These are phyloP conservation scores for Notothenia rossii DNA, from an alignment of 2,113 vertebrate species.

Conservation along the genomic window DNA sequence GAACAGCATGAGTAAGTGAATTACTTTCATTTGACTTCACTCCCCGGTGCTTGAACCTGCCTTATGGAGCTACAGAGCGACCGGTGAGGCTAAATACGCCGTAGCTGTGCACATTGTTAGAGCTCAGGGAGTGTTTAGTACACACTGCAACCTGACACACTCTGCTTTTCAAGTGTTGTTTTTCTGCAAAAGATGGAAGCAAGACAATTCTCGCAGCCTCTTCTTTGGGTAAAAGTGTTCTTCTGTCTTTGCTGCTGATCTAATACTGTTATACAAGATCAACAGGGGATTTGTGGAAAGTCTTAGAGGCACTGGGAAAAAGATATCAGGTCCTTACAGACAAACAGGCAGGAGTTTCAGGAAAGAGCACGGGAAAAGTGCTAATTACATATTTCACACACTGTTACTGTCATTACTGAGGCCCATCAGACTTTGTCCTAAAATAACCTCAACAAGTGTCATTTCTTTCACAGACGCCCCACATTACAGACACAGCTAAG, in stretches of 20 bases:
- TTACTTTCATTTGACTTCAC: constrained; percentile 71
- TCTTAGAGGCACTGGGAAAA: constrained; percentile 67
- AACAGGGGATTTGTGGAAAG: constrained; percentile 30
- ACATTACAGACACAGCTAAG: constrained; percentile 47
- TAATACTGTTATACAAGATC: constrained; percentile 40
- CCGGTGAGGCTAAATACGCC: constrained; percentile 50
- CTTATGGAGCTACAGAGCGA: constrained; percentile 43
- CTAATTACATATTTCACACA: constrained; percentile 62
- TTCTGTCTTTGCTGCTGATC: constrained; percentile 58
- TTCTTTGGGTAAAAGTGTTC: constrained; percentile 63
- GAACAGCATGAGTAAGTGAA: constrained; percentile 68
- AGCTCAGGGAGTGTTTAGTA: constrained; percentile 52
- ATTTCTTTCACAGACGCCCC: constrained; percentile 17
- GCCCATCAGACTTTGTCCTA: constrained; percentile 23
- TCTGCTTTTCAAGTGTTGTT: constrained; percentile 36
- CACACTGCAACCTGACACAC: constrained; percentile 54
- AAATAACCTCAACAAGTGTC: constrained; percentile 17
- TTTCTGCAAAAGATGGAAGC: neutral
- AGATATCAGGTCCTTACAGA: constrained; percentile 61
- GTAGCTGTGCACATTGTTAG: constrained; percentile 42
- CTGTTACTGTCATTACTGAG: constrained; percentile 34
- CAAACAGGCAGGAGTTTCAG: constrained; percentile 47
- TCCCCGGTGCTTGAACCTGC: constrained; percentile 51
- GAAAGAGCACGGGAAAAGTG: constrained; percentile 33
- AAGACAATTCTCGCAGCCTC: constrained; percentile 11